Evolutionary conservation across 2,797 vertebrate species (phyloP), one percentile per base, ranked within the genome.

Genomic region (Ataeniobius toweri): DNA sequence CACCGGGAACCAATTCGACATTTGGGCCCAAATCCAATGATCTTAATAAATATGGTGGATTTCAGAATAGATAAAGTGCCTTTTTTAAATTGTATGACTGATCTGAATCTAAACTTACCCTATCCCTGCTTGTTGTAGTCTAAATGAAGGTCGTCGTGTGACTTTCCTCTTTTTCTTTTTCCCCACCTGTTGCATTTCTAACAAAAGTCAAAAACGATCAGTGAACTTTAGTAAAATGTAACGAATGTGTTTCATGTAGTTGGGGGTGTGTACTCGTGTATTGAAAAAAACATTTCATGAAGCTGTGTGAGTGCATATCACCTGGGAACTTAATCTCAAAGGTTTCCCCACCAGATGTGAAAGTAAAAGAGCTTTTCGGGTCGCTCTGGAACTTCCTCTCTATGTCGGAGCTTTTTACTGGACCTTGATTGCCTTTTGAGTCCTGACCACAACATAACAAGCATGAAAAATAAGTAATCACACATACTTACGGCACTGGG

Each of bases 101-200:
- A 51, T 18, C 9, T 61, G 36, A 71, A 61, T 26, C 14, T 44
- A 75, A 71, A 84, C 89, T 91, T 84, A 94, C 93, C 48, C 26
- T 8, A 1, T 0, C 1, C 2, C 22, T 36, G 46, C 26, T 26
- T 55, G 55, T 4, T 79, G 28, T 1, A 81, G 55, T n/a, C 71
- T 75, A 78, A 84, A 94, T 67, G 31, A 16, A 0, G 95, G 95
- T 18, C 95, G 93, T 2, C 94, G 92, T 26, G 77, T 76, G 2
- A 96, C 90, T 74, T 31, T 91, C 67, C 92, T 93, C 22, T 83
- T 92, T 61, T 8, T 68, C 6, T 80, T 78, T n/a, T 61, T 41
- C 26, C 16, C 80, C 75, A 89, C 84, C 83, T 96, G 94, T 4
- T 0, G 58, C 94, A 94, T 95, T 14, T 85, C 95, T 95, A n/a